These are phyloP conservation scores for Chesias legatella DNA, from an alignment of 2,888 invertebrate species.

Conservation along the genomic window DNA sequence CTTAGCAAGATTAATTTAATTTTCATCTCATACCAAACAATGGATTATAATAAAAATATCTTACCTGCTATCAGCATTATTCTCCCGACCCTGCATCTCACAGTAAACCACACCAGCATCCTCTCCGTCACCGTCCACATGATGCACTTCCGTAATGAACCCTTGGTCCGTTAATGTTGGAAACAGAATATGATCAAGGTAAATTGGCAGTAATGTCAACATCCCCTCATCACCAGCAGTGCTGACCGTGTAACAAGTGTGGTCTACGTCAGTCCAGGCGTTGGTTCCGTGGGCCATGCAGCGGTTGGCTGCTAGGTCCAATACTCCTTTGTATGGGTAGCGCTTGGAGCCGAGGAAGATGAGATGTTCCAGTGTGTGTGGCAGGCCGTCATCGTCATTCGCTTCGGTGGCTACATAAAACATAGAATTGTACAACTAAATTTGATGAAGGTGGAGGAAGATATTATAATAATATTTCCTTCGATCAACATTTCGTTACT, in stretches of 20 bases:
- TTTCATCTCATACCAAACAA: too few species aligned
- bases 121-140: slow-evolving; percentile 92
- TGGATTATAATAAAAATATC: slow-evolving; percentile 8
- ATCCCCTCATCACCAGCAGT: slow-evolving; percentile 93
- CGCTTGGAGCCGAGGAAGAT: slow-evolving; percentile 94
- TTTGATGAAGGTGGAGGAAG: too few species aligned
- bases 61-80: slow-evolving; percentile 85
- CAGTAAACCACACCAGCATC: slow-evolving; percentile 97
- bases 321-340: slow-evolving; percentile 93
- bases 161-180: slow-evolving; percentile 91
- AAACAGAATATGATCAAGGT: slow-evolving; percentile 92
- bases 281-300: slow-evolving; percentile 95
- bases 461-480: too few species aligned
- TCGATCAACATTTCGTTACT: too few species aligned
- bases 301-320: slow-evolving; percentile 93
- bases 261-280: slow-evolving; percentile 92
- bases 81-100: slow-evolving; percentile 95
- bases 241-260: slow-evolving; percentile 93
- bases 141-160: slow-evolving; percentile 94
- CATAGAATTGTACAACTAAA: too few species aligned
- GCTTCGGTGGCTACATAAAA: slow-evolving; percentile 96
- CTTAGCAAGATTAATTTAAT: too few species aligned
- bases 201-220: slow-evolving; percentile 92
- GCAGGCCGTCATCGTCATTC: slow-evolving; percentile 94
- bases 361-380: slow-evolving; percentile 95